Conservation (phyloP, 1,140 invertebrate genomes). For the Chionoecetes opilio region DNA sequence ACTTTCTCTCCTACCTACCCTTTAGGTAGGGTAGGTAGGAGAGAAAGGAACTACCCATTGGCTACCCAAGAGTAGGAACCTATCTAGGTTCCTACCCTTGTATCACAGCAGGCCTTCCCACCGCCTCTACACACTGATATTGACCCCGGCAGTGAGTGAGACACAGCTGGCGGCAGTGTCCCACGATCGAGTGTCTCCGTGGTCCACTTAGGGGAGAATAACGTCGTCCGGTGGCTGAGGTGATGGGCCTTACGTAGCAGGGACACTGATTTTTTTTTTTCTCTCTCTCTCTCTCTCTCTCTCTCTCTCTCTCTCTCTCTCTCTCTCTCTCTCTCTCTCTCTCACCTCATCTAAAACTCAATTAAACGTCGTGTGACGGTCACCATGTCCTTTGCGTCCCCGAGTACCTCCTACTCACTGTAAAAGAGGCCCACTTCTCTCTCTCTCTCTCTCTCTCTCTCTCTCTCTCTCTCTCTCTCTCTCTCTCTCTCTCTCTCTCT, state of each 20-base stretch:
- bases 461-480: neutral
- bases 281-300: neutral
- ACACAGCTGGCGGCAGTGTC: conserved; percentile 5
- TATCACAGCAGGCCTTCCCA: neutral
- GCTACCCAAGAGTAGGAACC: too few species aligned
- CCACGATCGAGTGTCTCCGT: conserved; percentile 23
- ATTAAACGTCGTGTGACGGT: neutral
- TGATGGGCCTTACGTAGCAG: too few species aligned
- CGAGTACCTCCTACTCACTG: neutral
- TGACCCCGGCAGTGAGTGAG: neutral
- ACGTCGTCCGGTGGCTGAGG: conserved; percentile 6
- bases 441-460: too few species aligned
- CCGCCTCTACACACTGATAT: neutral
- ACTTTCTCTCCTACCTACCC: neutral
- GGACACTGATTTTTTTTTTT: neutral
- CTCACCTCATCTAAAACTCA: neutral
- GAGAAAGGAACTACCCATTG: too few species aligned
- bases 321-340: conserved; percentile 27
- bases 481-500: neutral
- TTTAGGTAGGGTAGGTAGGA: too few species aligned
- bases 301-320: conserved; percentile 27
- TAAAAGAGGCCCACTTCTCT: too few species aligned
- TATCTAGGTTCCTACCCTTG: too few species aligned
- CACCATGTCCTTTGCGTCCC: neutral
- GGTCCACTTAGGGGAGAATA: conserved; percentile 16